phyloP scores from a whole-genome alignment of 2,113 vertebrate genomes.

The Furnarius figulus region DNA sequence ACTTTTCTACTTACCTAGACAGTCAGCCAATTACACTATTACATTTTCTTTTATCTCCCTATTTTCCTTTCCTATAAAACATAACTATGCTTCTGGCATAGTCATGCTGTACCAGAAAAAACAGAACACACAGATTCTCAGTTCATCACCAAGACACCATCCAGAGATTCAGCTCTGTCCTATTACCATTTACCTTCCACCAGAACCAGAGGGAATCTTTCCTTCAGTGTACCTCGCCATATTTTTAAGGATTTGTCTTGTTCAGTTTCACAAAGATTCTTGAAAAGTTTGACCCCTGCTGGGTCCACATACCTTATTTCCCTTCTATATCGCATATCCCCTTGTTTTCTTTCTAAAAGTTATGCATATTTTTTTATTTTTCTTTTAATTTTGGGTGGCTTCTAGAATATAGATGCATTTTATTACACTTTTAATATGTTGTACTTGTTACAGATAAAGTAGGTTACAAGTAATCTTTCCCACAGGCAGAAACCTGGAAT shows the following conservation, averaged over 20 bases:
- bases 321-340: neutral
- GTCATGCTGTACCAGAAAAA: neutral
- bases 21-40: neutral
- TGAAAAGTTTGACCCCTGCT: neutral
- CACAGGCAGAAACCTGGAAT: neutral
- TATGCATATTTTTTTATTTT: neutral
- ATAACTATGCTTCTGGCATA: neutral
- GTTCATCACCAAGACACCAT: neutral
- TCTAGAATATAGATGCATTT: neutral
- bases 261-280: neutral
- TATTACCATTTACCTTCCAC: neutral
- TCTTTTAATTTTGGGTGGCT: neutral
- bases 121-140: neutral
- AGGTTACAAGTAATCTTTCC: neutral
- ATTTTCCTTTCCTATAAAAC: neutral
- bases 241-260: neutral
- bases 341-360: neutral
- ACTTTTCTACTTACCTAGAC: neutral
- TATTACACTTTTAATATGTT: neutral
- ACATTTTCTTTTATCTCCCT: neutral
- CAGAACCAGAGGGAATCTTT: neutral
- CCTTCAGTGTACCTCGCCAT: neutral
- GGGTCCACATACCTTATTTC: neutral
- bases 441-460: neutral
- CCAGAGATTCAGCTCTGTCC: neutral